phyloP scores from a whole-genome alignment of 2,888 invertebrate genomes.

The Ophion costatus region DNA sequence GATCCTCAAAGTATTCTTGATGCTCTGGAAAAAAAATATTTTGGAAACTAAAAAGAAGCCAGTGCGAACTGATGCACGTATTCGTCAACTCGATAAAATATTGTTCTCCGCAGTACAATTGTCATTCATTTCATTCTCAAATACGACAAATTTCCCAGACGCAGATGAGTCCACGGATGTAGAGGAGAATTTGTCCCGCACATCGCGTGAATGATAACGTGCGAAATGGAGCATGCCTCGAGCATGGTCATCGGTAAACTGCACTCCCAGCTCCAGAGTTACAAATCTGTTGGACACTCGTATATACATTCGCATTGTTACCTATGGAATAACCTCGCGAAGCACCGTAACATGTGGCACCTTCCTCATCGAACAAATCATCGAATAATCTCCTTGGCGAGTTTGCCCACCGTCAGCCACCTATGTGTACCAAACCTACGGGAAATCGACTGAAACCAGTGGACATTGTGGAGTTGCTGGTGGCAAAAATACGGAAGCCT shows the following conservation, averaged over 20 bases:
- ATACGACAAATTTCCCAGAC: conserved; percentile 36
- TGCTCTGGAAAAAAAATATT: not conserved
- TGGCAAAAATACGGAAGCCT: conserved; percentile 15
- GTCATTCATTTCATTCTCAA: conserved; percentile 28
- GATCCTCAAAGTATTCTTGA: too few species aligned
- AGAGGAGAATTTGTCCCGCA: conserved; percentile 32
- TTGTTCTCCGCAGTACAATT: conserved; percentile 14
- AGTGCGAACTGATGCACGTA: too few species aligned
- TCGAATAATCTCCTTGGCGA: conserved; percentile 66
- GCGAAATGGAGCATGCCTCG: conserved; percentile 52
- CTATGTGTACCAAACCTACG: conserved; percentile 6
- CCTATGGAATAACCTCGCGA: conserved; percentile 32
- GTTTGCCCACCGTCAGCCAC: conserved; percentile 53
- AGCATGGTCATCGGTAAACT: conserved; percentile 59
- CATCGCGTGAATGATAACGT: conserved; percentile 52
- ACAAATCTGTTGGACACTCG: conserved; percentile 52
- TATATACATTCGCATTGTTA: conserved; percentile 11
- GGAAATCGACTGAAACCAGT: conserved; percentile 58
- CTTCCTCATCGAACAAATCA: conserved; percentile 64
- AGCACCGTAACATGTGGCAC: conserved; percentile 44
- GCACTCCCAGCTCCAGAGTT: conserved; percentile 49
- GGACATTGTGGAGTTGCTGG: conserved; percentile 48
- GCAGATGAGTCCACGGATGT: conserved; percentile 51
- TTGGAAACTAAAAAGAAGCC: not conserved
- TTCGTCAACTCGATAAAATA: conserved; percentile 1